Conservation (phyloP, 2,797 vertebrate species). For the Falco concolor region DNA sequence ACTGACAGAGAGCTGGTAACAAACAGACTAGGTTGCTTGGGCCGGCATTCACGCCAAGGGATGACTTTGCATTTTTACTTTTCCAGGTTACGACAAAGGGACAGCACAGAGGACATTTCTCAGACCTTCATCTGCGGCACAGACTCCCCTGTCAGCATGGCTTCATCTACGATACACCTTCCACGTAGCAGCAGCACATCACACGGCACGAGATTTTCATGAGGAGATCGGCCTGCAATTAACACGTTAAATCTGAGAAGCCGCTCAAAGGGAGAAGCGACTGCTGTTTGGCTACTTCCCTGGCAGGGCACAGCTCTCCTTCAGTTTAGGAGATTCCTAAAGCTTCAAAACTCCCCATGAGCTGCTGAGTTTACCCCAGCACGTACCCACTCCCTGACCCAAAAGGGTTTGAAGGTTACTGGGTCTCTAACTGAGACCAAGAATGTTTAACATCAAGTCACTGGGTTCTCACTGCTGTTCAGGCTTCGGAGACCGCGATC, state of each 20-base stretch:
- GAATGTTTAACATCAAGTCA: background rate
- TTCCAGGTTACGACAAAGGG: no score
- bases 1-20: background rate
- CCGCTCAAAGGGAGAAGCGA: background rate
- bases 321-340: background rate
- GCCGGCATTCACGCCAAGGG: background rate
- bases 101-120: background rate
- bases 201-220: slow-evolving; percentile 93
- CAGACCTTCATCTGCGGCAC: slow-evolving; percentile 97
- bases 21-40: background rate
- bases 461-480: background rate
- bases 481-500: background rate
- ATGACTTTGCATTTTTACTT: background rate
- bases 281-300: background rate
- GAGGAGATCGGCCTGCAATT: slow-evolving; percentile 86
- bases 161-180: slow-evolving; percentile 93
- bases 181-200: slow-evolving; percentile 92
- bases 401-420: background rate
- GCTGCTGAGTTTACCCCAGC: background rate
- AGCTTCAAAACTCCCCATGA: background rate
- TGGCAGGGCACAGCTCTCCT: background rate
- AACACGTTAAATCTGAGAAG: background rate
- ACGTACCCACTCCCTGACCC: background rate
- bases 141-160: slow-evolving; percentile 96
- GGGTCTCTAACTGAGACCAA: background rate